Conservation (phyloP, 2,113 vertebrate species). For the Catharus bicknelli region DNA sequence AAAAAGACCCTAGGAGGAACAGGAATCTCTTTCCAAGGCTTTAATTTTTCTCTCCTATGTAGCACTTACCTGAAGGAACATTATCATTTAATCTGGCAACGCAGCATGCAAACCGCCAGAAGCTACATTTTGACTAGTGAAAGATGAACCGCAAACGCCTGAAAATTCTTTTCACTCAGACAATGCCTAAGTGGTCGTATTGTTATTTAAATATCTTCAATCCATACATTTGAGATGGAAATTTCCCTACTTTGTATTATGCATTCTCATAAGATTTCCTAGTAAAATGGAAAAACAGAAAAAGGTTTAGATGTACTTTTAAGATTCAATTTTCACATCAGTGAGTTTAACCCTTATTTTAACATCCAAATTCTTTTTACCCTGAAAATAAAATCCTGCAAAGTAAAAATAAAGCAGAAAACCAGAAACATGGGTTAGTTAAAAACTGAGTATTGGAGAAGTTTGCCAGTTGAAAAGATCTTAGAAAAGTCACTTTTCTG, state of each 20-base stretch:
- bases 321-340: not conserved
- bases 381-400: not conserved
- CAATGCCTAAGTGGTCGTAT: slow-evolving; percentile 31
- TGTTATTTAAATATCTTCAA: slow-evolving; percentile 58
- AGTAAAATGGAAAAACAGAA: not conserved
- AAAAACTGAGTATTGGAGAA: not conserved
- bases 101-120: not conserved
- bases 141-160: slow-evolving; percentile 1
- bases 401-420: not conserved
- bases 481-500: not conserved
- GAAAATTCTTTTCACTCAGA: slow-evolving; percentile 35
- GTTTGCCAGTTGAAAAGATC: not conserved
- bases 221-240: slow-evolving; percentile 25
- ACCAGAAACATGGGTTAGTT: fast-evolving
- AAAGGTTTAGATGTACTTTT: not conserved
- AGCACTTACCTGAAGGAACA: not conserved
- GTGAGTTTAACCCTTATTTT: not conserved
- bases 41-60: not conserved
- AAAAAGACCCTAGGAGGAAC: not conserved
- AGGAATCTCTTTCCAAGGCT: not conserved
- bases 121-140: slow-evolving; percentile 9
- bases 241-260: not conserved
- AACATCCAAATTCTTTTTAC: not conserved
- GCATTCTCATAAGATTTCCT: not conserved
- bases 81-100: slow-evolving; percentile 28